Evolutionary conservation across 64 coral and sea anemone species (phyloP).

Genomic region (Actinia tenebrosa): DNA sequence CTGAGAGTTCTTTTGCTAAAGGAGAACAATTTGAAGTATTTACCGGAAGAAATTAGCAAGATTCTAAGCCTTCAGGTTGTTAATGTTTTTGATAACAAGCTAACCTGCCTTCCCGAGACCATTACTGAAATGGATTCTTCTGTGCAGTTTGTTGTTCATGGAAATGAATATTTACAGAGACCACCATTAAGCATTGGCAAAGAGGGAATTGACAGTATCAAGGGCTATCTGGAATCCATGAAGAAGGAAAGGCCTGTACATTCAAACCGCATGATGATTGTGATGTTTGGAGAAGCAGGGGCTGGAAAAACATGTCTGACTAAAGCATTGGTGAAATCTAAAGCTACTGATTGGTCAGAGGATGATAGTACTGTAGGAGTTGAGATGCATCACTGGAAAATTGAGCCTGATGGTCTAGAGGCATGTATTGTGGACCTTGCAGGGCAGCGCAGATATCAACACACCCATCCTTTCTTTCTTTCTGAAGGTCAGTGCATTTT

Average conservation of each 20-base stretch:
- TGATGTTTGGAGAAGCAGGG: constrained; percentile 82
- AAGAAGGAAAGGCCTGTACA: constrained; percentile 35
- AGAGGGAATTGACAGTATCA: constrained; percentile 70
- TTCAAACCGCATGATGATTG: constrained; percentile 69
- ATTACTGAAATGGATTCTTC: constrained; percentile 45
- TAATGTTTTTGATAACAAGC: constrained; percentile 75
- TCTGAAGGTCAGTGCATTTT: constrained; percentile 65
- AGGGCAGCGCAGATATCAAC: constrained; percentile 75
- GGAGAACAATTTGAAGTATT: constrained; percentile 51
- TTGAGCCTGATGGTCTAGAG: constrained; percentile 44
- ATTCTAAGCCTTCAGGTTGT: constrained; percentile 49
- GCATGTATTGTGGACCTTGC: constrained; percentile 91
- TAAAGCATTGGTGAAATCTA: constrained; percentile 46
- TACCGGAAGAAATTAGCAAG: constrained; percentile 76
- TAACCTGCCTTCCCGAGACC: constrained; percentile 69
- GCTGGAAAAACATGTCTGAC: constrained; percentile 85
- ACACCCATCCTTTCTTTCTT: constrained; percentile 94
- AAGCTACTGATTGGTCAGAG: constrained; percentile 24
- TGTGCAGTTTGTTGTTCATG: constrained; percentile 43
- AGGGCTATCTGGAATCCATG: constrained; percentile 57
- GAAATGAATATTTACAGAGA: constrained; percentile 62
- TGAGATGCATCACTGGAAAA: constrained; percentile 64
- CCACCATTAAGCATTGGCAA: constrained; percentile 69
- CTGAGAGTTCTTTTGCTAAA: constrained; percentile 60
- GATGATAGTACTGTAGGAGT: constrained; percentile 84